phyloP scores from a whole-genome alignment of 1,140 invertebrate genomes.

The Drosophila ercepeae region DNA sequence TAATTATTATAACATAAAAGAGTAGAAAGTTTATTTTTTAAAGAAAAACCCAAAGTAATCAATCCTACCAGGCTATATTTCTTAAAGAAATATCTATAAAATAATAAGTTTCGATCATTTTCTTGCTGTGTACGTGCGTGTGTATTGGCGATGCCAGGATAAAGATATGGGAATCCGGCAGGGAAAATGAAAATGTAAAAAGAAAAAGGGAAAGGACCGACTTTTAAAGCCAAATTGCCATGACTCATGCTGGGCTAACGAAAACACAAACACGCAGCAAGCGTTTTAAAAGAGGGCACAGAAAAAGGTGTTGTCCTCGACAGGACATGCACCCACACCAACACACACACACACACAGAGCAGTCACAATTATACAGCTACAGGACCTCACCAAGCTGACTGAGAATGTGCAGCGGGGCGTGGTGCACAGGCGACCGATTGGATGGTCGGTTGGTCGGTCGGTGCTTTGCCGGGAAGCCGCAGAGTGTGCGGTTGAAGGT shows the following conservation, averaged over 20 bases:
- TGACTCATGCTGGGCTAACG: conserved; percentile 51
- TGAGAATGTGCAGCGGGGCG: conserved; percentile 70
- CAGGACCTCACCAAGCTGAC: conserved; percentile 56
- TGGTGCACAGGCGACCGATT: conserved; percentile 26
- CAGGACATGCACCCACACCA: conserved; percentile 43
- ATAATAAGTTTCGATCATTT: too few species aligned
- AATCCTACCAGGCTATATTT: background rate
- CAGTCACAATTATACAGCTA: background rate
- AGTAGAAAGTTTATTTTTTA: too few species aligned
- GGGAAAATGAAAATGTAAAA: conserved; percentile 16
- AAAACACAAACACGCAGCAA: conserved; percentile 35
- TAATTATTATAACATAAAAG: too few species aligned
- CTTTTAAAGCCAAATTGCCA: conserved; percentile 54
- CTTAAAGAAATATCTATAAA: too few species aligned
- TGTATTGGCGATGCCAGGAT: conserved; percentile 36
- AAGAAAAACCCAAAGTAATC: too few species aligned
- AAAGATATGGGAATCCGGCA: conserved; percentile 35
- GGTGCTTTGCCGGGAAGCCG: conserved; percentile 59
- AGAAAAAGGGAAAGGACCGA: conserved; percentile 28
- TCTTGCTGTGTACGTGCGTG: conserved; percentile 11
- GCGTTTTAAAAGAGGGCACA: conserved; percentile 40
- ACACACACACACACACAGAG: conserved; percentile 10
- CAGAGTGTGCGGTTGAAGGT: conserved; percentile 73
- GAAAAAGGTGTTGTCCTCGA: conserved; percentile 63
- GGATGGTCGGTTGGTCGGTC: conserved; percentile 21